These are phyloP conservation scores for Omphaloscelis lunosa DNA, from an alignment of 2,888 invertebrate species.

Conservation along the genomic window DNA sequence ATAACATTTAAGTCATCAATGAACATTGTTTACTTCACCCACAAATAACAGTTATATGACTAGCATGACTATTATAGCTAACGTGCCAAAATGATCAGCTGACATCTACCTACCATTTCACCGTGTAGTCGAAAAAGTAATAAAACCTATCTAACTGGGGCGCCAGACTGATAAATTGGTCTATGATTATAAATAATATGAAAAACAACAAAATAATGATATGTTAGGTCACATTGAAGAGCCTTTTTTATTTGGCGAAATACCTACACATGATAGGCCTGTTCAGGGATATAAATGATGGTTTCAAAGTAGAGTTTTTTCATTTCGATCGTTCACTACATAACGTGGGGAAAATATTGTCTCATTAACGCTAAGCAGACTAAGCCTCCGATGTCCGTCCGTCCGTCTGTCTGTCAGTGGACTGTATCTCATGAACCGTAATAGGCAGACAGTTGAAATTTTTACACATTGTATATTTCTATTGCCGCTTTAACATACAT, in stretches of 20 bases:
- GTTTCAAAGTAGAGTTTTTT: neutral
- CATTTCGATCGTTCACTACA: neutral
- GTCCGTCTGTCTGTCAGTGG: too few relatives aligned
- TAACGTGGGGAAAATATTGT: neutral
- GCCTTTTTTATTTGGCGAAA: neutral
- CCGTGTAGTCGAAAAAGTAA: conserved; percentile 20
- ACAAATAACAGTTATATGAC: conserved; percentile 42
- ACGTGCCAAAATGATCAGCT: conserved; percentile 41
- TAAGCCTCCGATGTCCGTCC: neutral
- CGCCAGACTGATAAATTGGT: conserved; percentile 49
- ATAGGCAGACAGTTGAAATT: too few relatives aligned
- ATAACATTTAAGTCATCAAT: conserved; percentile 34
- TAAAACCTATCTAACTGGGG: conserved; percentile 32
- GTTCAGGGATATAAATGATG: neutral
- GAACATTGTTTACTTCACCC: conserved; percentile 25
- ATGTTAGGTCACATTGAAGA: conserved; percentile 13
- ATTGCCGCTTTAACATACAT: too few relatives aligned
- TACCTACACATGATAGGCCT: neutral
- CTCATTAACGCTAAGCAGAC: neutral
- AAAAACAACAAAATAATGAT: conserved; percentile 8
- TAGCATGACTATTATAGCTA: neutral
- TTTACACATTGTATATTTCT: too few relatives aligned
- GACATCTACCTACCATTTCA: conserved; percentile 15
- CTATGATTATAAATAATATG: conserved; percentile 8
- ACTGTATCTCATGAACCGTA: too few relatives aligned